A percentile compares a stretch with the other conserved stretches of the same genome.
These are phyloP conservation scores for Siderastrea siderea DNA, from an alignment of 92 coral and sea anemone genomes.

Conservation along the genomic window DNA sequence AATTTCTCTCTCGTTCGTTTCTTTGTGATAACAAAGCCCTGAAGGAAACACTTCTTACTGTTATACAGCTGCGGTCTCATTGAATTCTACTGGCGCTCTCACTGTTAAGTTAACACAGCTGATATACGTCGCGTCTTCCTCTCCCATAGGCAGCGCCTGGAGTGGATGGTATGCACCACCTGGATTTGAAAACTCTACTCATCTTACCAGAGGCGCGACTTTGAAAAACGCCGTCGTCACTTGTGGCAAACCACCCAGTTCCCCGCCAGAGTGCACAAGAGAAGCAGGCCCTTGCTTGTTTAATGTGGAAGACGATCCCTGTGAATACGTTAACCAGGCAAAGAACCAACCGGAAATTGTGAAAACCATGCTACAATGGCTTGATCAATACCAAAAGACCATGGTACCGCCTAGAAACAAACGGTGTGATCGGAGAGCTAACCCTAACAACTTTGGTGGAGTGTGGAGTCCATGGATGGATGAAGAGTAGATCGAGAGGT, in stretches of 20 bases:
- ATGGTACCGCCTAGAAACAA: constrained; percentile 88
- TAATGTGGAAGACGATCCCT: constrained; percentile 78
- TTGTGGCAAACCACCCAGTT: constrained; percentile 77
- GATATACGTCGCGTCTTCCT: background rate
- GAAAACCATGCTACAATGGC: constrained; percentile 68
- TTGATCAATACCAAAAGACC: constrained; percentile 77
- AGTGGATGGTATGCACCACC: constrained; percentile 96
- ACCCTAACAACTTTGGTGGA: constrained; percentile 78
- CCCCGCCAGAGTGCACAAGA: constrained; percentile 67
- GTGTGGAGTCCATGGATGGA: constrained; percentile 87
- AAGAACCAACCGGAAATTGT: constrained; percentile 62
- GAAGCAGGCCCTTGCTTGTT: constrained; percentile 85
- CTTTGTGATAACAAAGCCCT: too few relatives aligned
- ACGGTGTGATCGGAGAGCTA: constrained; percentile 63
- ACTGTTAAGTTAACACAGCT: background rate
- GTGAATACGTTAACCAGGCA: constrained; percentile 84
- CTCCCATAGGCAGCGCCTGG: constrained; percentile 60
- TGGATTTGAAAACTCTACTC: constrained; percentile 58
- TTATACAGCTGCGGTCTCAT: too few relatives aligned
- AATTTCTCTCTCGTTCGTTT: too few relatives aligned
- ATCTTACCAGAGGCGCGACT: constrained; percentile 39
- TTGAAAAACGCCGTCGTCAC: constrained; percentile 85
- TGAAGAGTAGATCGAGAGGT: background rate
- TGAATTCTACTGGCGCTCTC: too few relatives aligned
- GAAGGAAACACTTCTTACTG: too few relatives aligned